phyloP scores from a whole-genome alignment of 2,113 vertebrate species.

The Lycocorax pyrrhopterus region DNA sequence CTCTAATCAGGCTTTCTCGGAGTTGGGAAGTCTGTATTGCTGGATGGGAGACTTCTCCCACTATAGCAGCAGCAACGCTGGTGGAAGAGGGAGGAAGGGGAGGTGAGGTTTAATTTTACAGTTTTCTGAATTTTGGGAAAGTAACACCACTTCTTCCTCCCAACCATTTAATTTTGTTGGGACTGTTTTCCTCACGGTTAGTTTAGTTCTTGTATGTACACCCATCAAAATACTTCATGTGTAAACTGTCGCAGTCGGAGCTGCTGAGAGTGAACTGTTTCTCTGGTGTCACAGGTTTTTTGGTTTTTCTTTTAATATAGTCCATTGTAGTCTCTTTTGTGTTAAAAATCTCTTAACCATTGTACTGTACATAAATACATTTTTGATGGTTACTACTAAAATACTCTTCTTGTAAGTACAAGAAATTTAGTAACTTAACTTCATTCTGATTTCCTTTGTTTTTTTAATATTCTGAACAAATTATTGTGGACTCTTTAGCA shows the following conservation, averaged over 20 bases:
- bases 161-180: not conserved
- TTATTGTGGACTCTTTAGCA: not conserved
- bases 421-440: not conserved
- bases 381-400: not conserved
- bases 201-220: not conserved
- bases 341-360: not conserved
- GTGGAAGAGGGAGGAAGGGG: not conserved
- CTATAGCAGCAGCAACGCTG: accelerated
- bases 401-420: not conserved
- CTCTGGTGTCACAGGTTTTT: not conserved
- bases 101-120: not conserved
- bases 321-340: not conserved
- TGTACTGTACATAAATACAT: not conserved
- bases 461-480: not conserved
- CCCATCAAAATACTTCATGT: not conserved
- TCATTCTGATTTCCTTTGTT: not conserved
- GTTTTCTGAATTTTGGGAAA: not conserved
- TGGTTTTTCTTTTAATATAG: not conserved
- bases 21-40: not conserved
- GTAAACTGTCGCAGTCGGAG: not conserved
- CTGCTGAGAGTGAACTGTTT: not conserved
- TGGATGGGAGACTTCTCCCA: not conserved
- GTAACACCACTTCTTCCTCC: not conserved
- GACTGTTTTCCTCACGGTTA: not conserved
- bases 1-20: not conserved